These are phyloP conservation scores for Spodoptera picta DNA, from an alignment of 2,888 invertebrate genomes.

Conservation along the genomic window DNA sequence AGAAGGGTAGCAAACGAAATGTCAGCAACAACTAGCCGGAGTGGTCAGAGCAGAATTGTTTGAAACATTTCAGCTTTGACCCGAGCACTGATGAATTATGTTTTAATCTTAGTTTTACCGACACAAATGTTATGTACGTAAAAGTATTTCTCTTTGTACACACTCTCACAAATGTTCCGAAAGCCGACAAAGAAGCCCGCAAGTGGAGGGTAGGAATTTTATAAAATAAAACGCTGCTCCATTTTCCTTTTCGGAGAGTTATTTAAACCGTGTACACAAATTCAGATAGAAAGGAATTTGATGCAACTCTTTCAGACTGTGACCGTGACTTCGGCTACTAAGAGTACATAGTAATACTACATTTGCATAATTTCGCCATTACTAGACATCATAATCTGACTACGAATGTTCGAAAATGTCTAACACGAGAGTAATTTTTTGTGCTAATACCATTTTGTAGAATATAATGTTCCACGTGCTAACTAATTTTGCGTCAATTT, in stretches of 20 bases:
- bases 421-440: too few relatives aligned
- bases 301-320: not conserved
- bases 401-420: too few relatives aligned
- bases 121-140: slow-evolving; percentile 18
- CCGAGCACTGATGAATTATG: slow-evolving; percentile 35
- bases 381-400: too few relatives aligned
- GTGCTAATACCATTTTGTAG: too few relatives aligned
- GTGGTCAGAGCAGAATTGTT: slow-evolving; percentile 40
- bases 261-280: slow-evolving; percentile 3
- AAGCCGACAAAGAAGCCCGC: slow-evolving; percentile 15
- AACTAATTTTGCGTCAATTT: too few relatives aligned
- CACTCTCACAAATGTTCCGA: slow-evolving; percentile 2
- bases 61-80: slow-evolving; percentile 43
- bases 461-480: too few relatives aligned
- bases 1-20: slow-evolving; percentile 42
- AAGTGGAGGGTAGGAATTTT: slow-evolving; percentile 23
- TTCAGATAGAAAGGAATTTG: not conserved
- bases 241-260: not conserved
- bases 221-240: slow-evolving; percentile 4
- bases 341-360: not conserved
- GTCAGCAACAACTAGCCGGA: slow-evolving; percentile 41
- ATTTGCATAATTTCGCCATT: too few relatives aligned
- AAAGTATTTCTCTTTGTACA: slow-evolving; percentile 37
- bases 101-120: slow-evolving; percentile 40
- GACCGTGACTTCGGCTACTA: slow-evolving; percentile 5